Evolutionary conservation across 1,140 invertebrate genomes (phyloP), one percentile per base, ranked within the genome.

Genomic region (Drosophila lacertosa): DNA sequence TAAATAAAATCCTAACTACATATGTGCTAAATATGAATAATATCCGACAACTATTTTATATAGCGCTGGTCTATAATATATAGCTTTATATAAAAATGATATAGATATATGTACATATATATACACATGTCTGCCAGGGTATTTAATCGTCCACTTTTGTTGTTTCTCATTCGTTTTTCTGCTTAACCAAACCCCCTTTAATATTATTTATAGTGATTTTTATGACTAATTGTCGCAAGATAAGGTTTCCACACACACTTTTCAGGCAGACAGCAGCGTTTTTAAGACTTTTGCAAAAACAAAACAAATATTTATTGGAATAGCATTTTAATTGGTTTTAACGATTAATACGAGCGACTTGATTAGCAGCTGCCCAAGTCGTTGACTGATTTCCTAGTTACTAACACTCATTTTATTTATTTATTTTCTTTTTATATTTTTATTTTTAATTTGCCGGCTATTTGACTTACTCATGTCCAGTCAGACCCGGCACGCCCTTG

Each of bases 171-270:
- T n/a, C n/a, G n/a, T 40, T 45, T 45, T 51, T 29, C 26, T 7
- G 2, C 4, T 47, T 24, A 35, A 13, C n/a, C 33, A 35, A 13
- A 35, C n/a, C 6, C 6, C 6, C 26, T 29, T n/a, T n/a, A 7
- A 29, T 29, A 9, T 11, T 13, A 29, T 35, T 29, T 29, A 2
- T 5, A 7, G n/a, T 20, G n/a, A 22, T 66, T 66, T 77, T 58
- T 77, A 81, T 81, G 78, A 81, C 39, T 82, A 81, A 81, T 74
- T 57, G 26, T 26, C 33, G 32, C 9, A 10, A 55, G 54, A 45
- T 57, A 42, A 54, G 59, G 42, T 45, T 55, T 24, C n/a, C 44
- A 13, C n/a, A 11, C 44, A 13, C n/a, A 11, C n/a, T 47, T 48
- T 29, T n/a, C 24, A 13, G 33, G 9, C 20, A 29, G 55, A 53